Evolutionary conservation across 2,113 vertebrate genomes (phyloP).

Genomic region (Penelope pileata): DNA sequence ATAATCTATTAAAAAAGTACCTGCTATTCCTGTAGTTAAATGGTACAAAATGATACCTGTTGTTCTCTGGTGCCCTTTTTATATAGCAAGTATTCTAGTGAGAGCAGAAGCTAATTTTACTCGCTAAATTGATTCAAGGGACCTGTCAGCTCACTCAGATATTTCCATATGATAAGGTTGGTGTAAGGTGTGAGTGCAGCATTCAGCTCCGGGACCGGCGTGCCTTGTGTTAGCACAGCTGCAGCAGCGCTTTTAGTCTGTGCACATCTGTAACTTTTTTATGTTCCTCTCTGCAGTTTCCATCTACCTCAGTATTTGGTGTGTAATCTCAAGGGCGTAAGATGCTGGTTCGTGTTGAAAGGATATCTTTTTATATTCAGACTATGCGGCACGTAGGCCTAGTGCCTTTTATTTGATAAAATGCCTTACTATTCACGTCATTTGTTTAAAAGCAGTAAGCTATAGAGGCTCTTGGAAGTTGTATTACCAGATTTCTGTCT

Average conservation of each 20-base stretch:
- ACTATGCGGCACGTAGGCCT: background rate
- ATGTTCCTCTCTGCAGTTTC: background rate
- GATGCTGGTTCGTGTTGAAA: background rate
- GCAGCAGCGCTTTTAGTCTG: background rate
- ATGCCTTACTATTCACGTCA: background rate
- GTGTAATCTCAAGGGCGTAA: background rate
- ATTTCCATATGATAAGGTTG: background rate
- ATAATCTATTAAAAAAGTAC: background rate
- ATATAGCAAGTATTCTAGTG: background rate
- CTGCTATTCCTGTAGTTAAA: background rate
- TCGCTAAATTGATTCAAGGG: background rate
- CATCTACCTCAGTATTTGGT: background rate
- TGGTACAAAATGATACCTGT: background rate
- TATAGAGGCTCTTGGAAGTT: background rate
- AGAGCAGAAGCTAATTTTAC: background rate
- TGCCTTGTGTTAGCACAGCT: background rate
- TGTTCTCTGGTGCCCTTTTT: background rate
- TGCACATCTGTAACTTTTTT: constrained; percentile 2
- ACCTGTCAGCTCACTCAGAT: background rate
- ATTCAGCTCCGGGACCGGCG: background rate
- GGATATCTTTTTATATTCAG: background rate
- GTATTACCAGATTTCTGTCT: background rate
- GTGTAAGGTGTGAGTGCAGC: background rate
- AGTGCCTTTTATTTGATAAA: background rate
- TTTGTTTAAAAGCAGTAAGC: background rate